phyloP scores from a whole-genome alignment of 30 jellyfish, hydroid and myxozoan species.

The Aurelia aurita region DNA sequence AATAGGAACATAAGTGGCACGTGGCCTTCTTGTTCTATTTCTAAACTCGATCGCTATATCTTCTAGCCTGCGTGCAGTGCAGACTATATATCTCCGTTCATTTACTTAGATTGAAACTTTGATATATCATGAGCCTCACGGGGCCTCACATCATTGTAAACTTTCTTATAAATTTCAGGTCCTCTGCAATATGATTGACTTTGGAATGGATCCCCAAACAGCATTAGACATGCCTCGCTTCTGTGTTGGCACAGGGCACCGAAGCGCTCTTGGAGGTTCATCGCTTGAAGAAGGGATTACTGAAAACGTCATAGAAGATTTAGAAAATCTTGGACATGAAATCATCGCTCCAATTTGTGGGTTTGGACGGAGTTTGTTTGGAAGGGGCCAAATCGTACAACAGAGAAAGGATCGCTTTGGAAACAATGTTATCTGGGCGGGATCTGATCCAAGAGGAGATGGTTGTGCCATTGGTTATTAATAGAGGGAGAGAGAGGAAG shows the following conservation, averaged over 20 bases:
- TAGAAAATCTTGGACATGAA: conserved; percentile 81
- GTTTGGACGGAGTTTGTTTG: conserved; percentile 74
- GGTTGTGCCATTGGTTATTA: conserved; percentile 94
- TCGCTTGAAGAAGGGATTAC: conserved; percentile 84
- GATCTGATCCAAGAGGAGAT: conserved; percentile 95
- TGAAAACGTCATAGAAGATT: conserved; percentile 70
- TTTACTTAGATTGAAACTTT: too few species aligned
- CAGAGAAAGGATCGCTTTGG: conserved; percentile 51
- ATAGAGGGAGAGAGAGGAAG: neutral
- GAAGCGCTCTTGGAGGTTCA: conserved; percentile 67
- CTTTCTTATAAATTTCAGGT: conserved; percentile 35
- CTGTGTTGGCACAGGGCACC: conserved; percentile 79
- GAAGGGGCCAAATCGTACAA: conserved; percentile 88
- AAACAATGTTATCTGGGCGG: conserved; percentile 87
- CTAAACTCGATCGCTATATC: too few species aligned
- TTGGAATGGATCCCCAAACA: conserved; percentile 88
- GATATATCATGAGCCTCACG: too few species aligned
- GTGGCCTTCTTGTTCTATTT: too few species aligned
- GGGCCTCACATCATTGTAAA: too few species aligned
- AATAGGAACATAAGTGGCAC: too few species aligned
- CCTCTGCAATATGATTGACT: conserved; percentile 89
- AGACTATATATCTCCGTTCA: too few species aligned
- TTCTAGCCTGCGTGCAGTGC: too few species aligned
- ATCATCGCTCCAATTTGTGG: conserved; percentile 69
- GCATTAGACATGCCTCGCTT: conserved; percentile 92